A percentile compares a stretch with the other conserved stretches of the same genome.
These are phyloP conservation scores for Rhagonycha fulva DNA, from an alignment of 2,888 invertebrate species.

Conservation along the genomic window DNA sequence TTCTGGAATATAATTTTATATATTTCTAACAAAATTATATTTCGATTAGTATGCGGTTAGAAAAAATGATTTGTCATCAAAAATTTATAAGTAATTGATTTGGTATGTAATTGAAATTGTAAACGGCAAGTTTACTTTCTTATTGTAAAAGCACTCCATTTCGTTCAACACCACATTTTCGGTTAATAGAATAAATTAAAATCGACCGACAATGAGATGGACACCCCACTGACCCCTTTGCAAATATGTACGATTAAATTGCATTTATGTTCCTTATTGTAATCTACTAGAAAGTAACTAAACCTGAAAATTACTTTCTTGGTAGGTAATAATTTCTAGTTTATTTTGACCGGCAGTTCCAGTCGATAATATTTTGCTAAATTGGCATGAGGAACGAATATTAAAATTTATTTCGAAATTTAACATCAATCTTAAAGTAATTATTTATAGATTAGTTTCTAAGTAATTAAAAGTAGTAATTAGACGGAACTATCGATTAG, in stretches of 20 bases:
- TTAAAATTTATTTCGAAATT: slow-evolving; percentile 12
- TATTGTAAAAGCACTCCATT: background rate
- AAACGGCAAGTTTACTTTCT: background rate
- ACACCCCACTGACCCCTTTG: background rate
- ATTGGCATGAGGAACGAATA: background rate
- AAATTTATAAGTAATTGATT: background rate
- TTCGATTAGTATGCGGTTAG: background rate
- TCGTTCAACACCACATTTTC: background rate
- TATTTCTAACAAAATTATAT: background rate
- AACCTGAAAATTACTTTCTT: background rate
- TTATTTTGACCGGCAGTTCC: background rate
- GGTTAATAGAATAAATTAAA: background rate
- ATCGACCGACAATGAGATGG: background rate
- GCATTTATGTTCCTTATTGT: background rate
- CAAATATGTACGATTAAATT: background rate
- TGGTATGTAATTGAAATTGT: background rate
- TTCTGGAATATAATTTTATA: background rate
- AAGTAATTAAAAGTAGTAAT: slow-evolving; percentile 21
- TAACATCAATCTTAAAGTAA: slow-evolving; percentile 6
- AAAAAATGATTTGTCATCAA: background rate
- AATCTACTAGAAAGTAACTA: background rate
- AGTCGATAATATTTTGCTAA: background rate
- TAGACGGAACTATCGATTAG: slow-evolving; percentile 20
- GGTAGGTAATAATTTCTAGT: background rate
- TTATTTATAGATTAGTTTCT: slow-evolving; percentile 19